Evolutionary conservation across 2,888 invertebrate genomes (phyloP), one percentile per base, ranked within the genome.

Genomic region (Hirudinaria manillensis): DNA sequence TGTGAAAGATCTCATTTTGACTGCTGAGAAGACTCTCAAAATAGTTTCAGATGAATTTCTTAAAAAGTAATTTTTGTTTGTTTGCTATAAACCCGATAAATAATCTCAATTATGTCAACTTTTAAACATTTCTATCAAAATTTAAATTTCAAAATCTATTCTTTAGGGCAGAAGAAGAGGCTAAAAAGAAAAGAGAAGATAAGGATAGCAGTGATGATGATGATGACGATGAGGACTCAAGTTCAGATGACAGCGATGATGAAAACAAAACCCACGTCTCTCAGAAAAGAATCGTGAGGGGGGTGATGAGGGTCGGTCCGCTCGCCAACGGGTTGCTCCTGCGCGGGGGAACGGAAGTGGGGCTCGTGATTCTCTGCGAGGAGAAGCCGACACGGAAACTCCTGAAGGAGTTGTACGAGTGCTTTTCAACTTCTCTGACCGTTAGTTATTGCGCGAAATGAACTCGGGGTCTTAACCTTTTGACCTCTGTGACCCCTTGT

Each of bases 21-120:
- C 93, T 83, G 93, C 94, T 27, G 98, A 98, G 87, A 91, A 92
- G 79, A 93, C 95, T 51, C 88, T 99, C 79, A 97, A 97, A 87
- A 89, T 91, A 81, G 94, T 97, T 3, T 94, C 95, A 0, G 97
- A 98, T 72, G 32, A 34, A n/a, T 53, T 72, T 0, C 36, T 56
- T 32, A 55, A 45, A 56, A 34, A 72, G 72, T 72, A 56, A 72
- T 29, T 56, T 13, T 1, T 3, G 21, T 4, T 32, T 19, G 29
- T n/a, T 2, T 32, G 10, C n/a, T n/a, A n/a, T n/a, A n/a, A n/a
- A n/a, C n/a, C n/a, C n/a, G n/a, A 4, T 27, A 45, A 45, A 16
- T 45, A 16, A 10, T 45, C 3, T 4, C 45, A 45, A 7, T 45
- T 45, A n/a, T n/a, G n/a, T 53, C 53, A n/a, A 61, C 24, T 7